These are phyloP conservation scores for Hylaeus volcanicus DNA, from an alignment of 1,140 invertebrate species.

Conservation along the genomic window DNA sequence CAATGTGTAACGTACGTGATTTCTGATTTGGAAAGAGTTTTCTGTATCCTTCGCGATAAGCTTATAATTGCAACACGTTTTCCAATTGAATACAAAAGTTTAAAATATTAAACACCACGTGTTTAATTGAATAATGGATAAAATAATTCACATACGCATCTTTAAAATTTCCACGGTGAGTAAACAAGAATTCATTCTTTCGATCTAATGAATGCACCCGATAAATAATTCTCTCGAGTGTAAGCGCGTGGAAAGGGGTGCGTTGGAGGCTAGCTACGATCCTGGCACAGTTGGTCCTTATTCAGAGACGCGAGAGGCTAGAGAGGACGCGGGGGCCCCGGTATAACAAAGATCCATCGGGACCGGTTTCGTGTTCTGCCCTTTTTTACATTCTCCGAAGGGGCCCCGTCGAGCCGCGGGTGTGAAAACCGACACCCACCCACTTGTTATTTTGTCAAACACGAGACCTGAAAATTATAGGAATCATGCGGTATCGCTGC, in stretches of 20 bases:
- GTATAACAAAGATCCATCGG: conserved; percentile 78
- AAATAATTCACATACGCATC: no score
- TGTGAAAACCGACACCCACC: conserved; percentile 81
- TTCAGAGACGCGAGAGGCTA: conserved; percentile 41
- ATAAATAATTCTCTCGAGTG: no score
- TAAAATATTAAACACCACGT: no score
- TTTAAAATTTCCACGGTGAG: no score
- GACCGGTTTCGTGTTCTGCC: conserved; percentile 77
- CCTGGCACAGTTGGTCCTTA: conserved; percentile 57
- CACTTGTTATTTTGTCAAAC: conserved; percentile 81
- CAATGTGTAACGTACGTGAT: no score
- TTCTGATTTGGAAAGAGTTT: no score
- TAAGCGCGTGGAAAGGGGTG: neutral
- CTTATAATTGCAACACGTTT: no score
- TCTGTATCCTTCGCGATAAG: no score
- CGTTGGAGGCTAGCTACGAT: conserved; percentile 35
- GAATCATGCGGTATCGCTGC: conserved; percentile 63
- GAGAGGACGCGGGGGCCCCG: conserved; percentile 42
- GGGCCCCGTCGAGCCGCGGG: conserved; percentile 74
- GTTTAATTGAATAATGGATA: no score
- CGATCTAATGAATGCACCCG: no score
- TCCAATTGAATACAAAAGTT: no score
- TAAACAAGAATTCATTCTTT: no score
- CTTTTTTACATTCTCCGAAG: conserved; percentile 75
- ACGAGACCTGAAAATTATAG: conserved; percentile 77